Evolutionary conservation across 2,113 vertebrate species (phyloP).

Genomic region (Sardina pilchardus): DNA sequence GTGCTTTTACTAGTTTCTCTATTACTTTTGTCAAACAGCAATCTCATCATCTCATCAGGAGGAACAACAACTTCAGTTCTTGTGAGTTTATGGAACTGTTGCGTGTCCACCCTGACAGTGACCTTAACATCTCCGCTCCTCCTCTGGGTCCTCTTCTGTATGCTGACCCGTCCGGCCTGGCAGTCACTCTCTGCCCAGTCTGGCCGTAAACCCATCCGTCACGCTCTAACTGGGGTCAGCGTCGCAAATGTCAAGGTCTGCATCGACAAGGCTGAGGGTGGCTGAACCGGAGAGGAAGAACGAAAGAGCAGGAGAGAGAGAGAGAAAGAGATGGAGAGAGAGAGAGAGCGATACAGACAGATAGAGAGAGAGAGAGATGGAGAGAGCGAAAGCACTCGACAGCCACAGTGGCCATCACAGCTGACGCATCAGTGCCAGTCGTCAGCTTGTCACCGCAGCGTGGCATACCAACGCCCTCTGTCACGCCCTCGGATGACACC

Average conservation of each 20-base stretch:
- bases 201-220: constrained; percentile 10
- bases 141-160: neutral
- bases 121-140: neutral
- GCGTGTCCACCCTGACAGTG: neutral
- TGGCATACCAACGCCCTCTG: neutral
- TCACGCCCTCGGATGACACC: neutral
- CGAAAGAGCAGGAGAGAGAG: neutral
- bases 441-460: constrained; percentile 8
- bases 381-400: neutral
- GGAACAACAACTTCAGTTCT: neutral
- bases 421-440: neutral
- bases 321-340: neutral
- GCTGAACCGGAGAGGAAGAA: neutral
- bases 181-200: neutral
- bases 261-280: constrained; percentile 5
- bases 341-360: neutral
- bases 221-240: constrained; percentile 9
- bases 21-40: neutral
- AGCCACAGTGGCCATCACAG: neutral
- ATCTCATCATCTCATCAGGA: neutral
- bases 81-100: neutral
- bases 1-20: no score
- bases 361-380: neutral
- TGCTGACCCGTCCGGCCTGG: neutral
- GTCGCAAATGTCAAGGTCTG: constrained; percentile 6